Percentiles rank a stretch among this genome's conserved stretches.
These are phyloP conservation scores for Drepana falcataria DNA, from an alignment of 2,888 invertebrate genomes.

Conservation along the genomic window DNA sequence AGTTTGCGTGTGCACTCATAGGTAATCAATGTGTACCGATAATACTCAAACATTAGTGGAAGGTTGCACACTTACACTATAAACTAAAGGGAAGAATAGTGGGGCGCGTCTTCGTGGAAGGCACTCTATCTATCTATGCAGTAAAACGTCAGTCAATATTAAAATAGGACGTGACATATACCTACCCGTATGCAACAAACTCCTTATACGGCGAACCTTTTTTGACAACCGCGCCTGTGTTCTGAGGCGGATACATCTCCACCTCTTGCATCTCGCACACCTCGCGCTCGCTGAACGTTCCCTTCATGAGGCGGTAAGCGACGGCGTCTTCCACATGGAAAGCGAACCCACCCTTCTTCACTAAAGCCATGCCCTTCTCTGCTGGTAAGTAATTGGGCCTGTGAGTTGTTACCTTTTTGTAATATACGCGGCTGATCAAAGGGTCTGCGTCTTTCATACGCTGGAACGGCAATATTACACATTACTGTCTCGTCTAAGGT, in stretches of 20 bases:
- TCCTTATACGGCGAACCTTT: constrained; percentile 82
- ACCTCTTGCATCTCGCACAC: constrained; percentile 84
- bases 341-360: constrained; percentile 83
- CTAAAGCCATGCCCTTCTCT: constrained; percentile 76
- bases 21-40: too few relatives aligned
- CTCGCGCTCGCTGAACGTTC: constrained; percentile 81
- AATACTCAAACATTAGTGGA: too few relatives aligned
- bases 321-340: constrained; percentile 83
- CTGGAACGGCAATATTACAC: constrained; percentile 44
- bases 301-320: constrained; percentile 83
- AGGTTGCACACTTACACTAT: too few relatives aligned
- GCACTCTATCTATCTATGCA: too few relatives aligned
- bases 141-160: too few relatives aligned
- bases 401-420: constrained; percentile 71
- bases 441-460: constrained; percentile 74
- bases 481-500: too few relatives aligned
- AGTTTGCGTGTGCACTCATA: too few relatives aligned
- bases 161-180: background rate
- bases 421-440: constrained; percentile 57
- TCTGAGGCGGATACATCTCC: constrained; percentile 79
- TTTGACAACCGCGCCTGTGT: constrained; percentile 74
- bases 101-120: too few relatives aligned
- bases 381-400: constrained; percentile 72
- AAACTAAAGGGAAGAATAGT: too few relatives aligned
- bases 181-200: constrained; percentile 80